Conservation (phyloP, 2,797 vertebrate genomes). For the Epinephelus awoara region DNA sequence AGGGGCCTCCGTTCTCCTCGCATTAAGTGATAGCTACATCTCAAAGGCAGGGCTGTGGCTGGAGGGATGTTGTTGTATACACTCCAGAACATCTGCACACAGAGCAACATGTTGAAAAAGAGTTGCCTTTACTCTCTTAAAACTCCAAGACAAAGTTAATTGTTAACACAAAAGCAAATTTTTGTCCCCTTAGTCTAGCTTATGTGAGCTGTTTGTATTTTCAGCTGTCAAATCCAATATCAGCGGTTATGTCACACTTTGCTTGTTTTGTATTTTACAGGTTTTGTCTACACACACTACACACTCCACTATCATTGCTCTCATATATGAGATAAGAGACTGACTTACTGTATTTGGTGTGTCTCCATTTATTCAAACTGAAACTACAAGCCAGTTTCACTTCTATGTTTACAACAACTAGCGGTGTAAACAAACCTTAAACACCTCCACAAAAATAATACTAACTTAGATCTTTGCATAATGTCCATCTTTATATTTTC, state of each 20-base stretch:
- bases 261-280: background rate
- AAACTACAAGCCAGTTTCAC: constrained; percentile 10
- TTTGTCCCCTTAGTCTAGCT: background rate
- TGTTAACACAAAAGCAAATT: too few species aligned
- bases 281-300: background rate
- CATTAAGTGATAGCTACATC: constrained; percentile 95
- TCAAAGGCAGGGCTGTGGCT: constrained; percentile 89
- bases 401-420: background rate
- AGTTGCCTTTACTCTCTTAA: background rate
- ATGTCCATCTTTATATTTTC: too few species aligned
- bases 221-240: background rate
- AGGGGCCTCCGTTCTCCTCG: constrained; percentile 91
- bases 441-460: background rate
- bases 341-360: background rate
- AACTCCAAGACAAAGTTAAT: background rate
- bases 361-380: background rate
- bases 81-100: constrained; percentile 92
- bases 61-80: constrained; percentile 96
- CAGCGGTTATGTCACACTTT: background rate
- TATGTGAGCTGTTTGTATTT: background rate
- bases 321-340: background rate
- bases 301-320: background rate
- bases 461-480: too few species aligned
- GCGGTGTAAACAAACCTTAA: background rate
- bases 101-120: background rate